Conservation (phyloP, 2,797 vertebrate genomes). For the Ceyx erithaca region DNA sequence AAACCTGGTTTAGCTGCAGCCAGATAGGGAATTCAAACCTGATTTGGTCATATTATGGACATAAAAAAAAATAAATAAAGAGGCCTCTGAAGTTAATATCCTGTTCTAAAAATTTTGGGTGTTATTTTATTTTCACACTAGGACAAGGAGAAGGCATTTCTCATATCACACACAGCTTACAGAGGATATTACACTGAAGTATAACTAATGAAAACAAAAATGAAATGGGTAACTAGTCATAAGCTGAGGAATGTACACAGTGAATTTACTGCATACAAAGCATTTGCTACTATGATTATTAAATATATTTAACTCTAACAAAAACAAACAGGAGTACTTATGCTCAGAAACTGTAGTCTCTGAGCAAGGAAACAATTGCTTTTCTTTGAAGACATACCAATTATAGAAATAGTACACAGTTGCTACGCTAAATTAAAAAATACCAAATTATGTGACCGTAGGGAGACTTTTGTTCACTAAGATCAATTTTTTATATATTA, state of each 20-base stretch:
- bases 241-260: background rate
- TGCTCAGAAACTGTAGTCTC: background rate
- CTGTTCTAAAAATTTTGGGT: background rate
- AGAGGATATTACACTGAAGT: background rate
- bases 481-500: background rate
- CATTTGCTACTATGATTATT: background rate
- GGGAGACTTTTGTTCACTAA: background rate
- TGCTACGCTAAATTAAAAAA: background rate
- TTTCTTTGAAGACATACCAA: background rate
- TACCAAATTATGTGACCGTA: background rate
- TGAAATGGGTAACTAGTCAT: background rate
- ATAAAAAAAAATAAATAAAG: no score
- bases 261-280: background rate
- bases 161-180: background rate
- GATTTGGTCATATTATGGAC: background rate
- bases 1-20: background rate
- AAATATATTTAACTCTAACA: background rate
- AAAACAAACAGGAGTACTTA: background rate
- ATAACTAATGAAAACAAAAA: background rate
- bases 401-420: background rate
- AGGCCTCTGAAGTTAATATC: background rate
- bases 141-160: background rate
- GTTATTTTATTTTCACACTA: background rate
- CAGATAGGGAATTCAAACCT: background rate
- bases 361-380: background rate